Evolutionary conservation across 2,797 vertebrate genomes (phyloP), one percentile per base, ranked within the genome.

Genomic region (Epinephelus malabaricus): DNA sequence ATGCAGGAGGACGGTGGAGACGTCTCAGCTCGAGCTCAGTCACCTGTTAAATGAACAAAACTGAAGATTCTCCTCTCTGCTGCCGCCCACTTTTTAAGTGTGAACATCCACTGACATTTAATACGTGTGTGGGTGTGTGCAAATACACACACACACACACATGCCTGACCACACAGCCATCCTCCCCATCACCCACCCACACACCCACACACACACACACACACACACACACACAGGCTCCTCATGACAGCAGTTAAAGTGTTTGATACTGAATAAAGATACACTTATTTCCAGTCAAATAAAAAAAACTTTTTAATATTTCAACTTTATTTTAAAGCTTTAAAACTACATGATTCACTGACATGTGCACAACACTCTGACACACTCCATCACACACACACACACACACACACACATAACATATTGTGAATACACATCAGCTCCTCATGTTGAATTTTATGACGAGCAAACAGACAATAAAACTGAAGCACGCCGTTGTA

Each of bases 391-490:
- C 25, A 30, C 50, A 47, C 40, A 69, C 45, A 34, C 25, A 47
- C 46, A 69, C 45, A 47, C 45, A 34, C 25, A 30, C 50, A 55
- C 58, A 63, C 69, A 10, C 25, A 47, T 34, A 69, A 61, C 67
- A 69, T 45, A 62, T 2, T 27, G 45, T 60, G 45, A 62, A 56
- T 70, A 19, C 43, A 65, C 6, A 12, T 74, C 55, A 75, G 70
- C 47, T 61, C 67, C 14, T 27, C 55, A 69, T 15, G 60, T 54
- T 74, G 38, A 71, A 51, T 65, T 82, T 78, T 82, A 87, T 73
- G 74, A 78, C 38, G 50, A 73, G 46, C 82, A 89, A 91, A 92
- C 79, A 90, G 76, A 82, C 69, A 81, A 85, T 92, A 89, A 89
- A 90, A 76, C 23, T 30, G 30, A 69, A 78, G 47, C 53, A 63